Evolutionary conservation across 2,797 vertebrate genomes (phyloP).

Genomic region (Falco biarmicus): DNA sequence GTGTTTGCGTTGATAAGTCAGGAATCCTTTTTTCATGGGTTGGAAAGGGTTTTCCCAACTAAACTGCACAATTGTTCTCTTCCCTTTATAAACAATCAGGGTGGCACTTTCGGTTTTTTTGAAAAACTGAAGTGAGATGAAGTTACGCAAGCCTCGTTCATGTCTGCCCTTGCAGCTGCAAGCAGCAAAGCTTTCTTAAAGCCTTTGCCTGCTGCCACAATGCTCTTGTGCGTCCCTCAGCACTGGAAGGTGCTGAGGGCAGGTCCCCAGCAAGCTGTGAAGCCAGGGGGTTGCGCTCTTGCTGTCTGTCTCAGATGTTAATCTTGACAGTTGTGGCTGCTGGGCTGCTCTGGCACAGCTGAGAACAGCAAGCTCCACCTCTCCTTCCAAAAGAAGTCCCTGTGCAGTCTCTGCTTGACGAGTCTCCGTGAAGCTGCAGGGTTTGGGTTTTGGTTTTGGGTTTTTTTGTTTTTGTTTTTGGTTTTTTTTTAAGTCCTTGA

Average conservation of each 20-base stretch:
- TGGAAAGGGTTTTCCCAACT: not conserved
- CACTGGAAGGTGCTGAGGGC: not conserved
- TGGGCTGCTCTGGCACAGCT: not conserved
- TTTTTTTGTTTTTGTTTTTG: too few relatives aligned
- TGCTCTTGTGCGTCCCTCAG: not conserved
- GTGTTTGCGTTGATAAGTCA: not conserved
- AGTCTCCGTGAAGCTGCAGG: not conserved
- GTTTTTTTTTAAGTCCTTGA: not conserved
- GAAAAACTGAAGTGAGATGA: not conserved
- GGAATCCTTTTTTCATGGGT: not conserved
- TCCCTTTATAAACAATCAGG: not conserved
- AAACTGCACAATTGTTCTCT: not conserved
- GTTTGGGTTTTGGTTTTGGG: too few relatives aligned
- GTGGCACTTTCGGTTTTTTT: not conserved
- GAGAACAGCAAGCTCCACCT: not conserved
- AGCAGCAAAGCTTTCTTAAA: not conserved
- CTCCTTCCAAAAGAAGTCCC: not conserved
- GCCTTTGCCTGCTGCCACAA: not conserved
- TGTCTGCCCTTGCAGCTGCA: not conserved
- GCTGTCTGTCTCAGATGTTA: not conserved
- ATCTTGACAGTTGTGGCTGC: not conserved
- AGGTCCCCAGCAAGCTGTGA: not conserved
- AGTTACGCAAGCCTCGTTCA: not conserved
- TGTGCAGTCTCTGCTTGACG: not conserved
- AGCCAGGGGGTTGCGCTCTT: not conserved